Evolutionary conservation across 2,113 vertebrate genomes (phyloP).

Genomic region (Muscicapa adusta): DNA sequence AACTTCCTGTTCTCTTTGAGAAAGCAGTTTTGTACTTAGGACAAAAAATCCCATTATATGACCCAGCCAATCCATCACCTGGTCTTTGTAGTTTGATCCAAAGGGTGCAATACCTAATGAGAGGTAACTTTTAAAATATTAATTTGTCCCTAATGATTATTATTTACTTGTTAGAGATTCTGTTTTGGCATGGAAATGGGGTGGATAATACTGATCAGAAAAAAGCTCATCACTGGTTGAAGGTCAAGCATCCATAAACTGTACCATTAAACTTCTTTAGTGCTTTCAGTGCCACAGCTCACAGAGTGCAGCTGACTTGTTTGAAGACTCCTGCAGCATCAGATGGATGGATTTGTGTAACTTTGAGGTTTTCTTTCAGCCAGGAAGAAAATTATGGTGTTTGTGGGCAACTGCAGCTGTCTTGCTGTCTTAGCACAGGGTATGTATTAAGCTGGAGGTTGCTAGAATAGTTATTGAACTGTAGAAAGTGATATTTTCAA

Average conservation of each 20-base stretch:
- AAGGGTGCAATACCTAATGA: background rate
- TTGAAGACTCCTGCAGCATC: background rate
- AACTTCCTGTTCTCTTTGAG: background rate
- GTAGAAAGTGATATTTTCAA: background rate
- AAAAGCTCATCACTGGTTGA: background rate
- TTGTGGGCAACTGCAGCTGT: background rate
- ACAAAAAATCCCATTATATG: background rate
- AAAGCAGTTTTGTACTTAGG: background rate
- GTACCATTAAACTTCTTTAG: background rate
- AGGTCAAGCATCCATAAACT: background rate
- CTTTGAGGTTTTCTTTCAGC: background rate
- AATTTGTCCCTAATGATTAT: background rate
- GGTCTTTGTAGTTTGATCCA: background rate
- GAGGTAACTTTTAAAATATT: background rate
- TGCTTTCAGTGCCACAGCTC: background rate
- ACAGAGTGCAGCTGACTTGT: background rate
- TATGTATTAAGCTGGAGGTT: background rate
- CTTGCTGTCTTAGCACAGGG: background rate
- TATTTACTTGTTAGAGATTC: background rate
- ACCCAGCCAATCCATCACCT: background rate
- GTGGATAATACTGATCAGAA: background rate
- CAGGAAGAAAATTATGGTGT: background rate
- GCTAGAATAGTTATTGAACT: background rate
- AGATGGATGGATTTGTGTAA: background rate
- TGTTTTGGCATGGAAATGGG: background rate